These are phyloP conservation scores for Pheosia tremula DNA, from an alignment of 2,888 invertebrate genomes.

Conservation along the genomic window DNA sequence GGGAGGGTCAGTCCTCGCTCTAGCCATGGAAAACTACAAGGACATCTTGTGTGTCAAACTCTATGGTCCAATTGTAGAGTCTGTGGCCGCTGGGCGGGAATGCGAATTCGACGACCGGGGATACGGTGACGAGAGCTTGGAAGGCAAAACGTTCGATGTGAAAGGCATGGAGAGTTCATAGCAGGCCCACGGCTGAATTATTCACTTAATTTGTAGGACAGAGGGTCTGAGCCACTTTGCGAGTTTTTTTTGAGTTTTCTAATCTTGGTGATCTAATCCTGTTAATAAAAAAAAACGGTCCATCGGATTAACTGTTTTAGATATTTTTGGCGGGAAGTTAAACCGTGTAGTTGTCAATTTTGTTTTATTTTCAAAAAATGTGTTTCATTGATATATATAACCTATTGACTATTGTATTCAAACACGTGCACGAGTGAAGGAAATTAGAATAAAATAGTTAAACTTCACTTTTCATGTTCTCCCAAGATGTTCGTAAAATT, in stretches of 20 bases:
- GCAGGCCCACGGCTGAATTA: constrained; percentile 25
- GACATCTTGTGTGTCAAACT: constrained; percentile 87
- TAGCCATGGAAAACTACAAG: constrained; percentile 87
- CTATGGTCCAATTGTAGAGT: constrained; percentile 65
- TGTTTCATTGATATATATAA: too few species aligned
- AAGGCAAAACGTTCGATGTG: constrained; percentile 81
- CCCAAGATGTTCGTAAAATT: too few species aligned
- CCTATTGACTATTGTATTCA: too few species aligned
- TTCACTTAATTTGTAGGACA: constrained; percentile 5
- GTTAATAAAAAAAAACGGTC: neutral
- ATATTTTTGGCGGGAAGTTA: too few species aligned
- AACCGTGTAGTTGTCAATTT: too few species aligned
- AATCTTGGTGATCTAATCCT: neutral
- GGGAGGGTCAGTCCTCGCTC: constrained; percentile 88
- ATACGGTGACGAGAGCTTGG: constrained; percentile 61
- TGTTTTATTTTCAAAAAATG: too few species aligned
- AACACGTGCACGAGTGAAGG: too few species aligned
- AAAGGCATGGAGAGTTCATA: constrained; percentile 74
- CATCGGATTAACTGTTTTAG: too few species aligned
- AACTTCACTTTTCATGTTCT: too few species aligned
- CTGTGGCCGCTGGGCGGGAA: constrained; percentile 63
- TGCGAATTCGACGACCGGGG: constrained; percentile 84
- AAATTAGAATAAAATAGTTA: too few species aligned
- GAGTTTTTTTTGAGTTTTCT: constrained; percentile 9
- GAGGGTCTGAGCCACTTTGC: constrained; percentile 18